These are phyloP conservation scores for Mormyrus lacerda DNA, from an alignment of 2,113 vertebrate species.

Conservation along the genomic window DNA sequence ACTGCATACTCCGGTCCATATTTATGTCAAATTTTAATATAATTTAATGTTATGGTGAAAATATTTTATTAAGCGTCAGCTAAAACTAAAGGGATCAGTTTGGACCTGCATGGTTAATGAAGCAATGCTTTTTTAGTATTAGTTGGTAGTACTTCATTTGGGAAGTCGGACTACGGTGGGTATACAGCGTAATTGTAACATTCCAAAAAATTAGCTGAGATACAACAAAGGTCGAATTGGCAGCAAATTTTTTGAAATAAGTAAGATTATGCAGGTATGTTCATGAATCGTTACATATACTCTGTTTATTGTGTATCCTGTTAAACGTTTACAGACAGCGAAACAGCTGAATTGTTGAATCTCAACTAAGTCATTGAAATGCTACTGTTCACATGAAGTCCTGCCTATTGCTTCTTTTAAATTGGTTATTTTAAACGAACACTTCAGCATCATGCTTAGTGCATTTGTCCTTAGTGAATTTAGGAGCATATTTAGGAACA, in stretches of 20 bases:
- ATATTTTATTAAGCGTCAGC: not conserved
- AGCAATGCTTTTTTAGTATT: not conserved
- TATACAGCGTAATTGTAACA: not conserved
- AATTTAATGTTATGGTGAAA: not conserved
- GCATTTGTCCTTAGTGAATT: not conserved
- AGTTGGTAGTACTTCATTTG: not conserved
- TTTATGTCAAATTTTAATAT: not conserved
- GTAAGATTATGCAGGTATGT: not conserved
- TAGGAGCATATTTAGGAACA: not conserved
- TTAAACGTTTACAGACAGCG: no score
- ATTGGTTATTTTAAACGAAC: not conserved
- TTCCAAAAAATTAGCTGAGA: not conserved
- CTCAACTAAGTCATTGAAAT: not conserved
- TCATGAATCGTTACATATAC: not conserved
- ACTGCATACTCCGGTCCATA: not conserved
- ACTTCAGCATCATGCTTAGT: not conserved
- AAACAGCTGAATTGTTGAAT: not conserved
- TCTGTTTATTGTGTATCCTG: not conserved
- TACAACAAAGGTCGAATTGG: not conserved
- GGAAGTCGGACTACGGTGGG: not conserved
- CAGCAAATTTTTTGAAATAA: not conserved
- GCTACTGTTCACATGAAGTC: not conserved
- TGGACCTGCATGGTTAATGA: not conserved
- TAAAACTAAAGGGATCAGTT: not conserved
- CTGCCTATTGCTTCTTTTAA: not conserved